A percentile compares a stretch with the other conserved stretches of the same genome.
phyloP scores from a whole-genome alignment of 2,113 vertebrate species.

The Xiphorhynchus elegans region DNA sequence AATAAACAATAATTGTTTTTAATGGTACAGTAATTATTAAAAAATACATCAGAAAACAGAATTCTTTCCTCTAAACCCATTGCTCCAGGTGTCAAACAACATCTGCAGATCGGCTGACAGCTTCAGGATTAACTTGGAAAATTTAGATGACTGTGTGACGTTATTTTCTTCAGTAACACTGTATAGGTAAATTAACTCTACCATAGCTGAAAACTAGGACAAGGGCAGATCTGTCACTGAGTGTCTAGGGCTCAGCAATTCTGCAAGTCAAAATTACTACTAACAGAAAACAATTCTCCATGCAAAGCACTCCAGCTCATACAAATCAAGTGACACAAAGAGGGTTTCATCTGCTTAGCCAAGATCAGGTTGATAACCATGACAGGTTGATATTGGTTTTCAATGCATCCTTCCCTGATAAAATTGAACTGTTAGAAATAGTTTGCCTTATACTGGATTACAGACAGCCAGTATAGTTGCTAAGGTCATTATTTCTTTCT shows the following conservation, averaged over 20 bases:
- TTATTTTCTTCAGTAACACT: neutral
- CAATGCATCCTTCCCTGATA: constrained; percentile 13
- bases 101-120: neutral
- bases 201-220: neutral
- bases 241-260: neutral
- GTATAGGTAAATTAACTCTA: neutral
- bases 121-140: neutral
- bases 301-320: constrained; percentile 31
- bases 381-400: constrained; percentile 47
- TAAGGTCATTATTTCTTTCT: constrained; percentile 21
- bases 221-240: neutral
- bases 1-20: neutral
- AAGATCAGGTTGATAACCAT: constrained; percentile 54
- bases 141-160: neutral
- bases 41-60: neutral
- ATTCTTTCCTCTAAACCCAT: neutral
- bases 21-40: neutral
- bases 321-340: constrained; percentile 41
- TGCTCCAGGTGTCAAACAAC: neutral
- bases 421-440: constrained; percentile 18
- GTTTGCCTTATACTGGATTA: constrained; percentile 1
- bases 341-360: constrained; percentile 30
- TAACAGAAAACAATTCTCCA: constrained; percentile 31
- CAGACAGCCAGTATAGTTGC: neutral
- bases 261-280: neutral